Evolutionary conservation across 2,888 invertebrate genomes (phyloP), one percentile per base, ranked within the genome.

Genomic region (Pycnomerus fuliginosus): DNA sequence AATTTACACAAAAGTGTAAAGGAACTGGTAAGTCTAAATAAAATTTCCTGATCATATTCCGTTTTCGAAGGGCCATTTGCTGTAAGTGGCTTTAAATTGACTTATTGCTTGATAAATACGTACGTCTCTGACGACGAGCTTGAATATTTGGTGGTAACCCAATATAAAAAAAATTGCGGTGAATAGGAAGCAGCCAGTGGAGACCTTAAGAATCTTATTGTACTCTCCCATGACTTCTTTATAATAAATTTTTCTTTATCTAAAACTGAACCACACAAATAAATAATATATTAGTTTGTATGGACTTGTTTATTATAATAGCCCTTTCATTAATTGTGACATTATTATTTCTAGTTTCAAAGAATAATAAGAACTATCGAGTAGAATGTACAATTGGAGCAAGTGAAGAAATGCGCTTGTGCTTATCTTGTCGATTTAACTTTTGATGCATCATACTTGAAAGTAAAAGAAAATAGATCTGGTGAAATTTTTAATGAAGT

Each of bases 11-110:
- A 62, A 87, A 85, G 56, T 84, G 81, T 12, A 89, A 58, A 0
- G 85, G 76, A 46, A 87, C 80, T 0, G 88, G 88, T 1, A 87
- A 78, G 44, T 80, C 79, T 35, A 79, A 71, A 88, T 89, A 91
- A 68, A 84, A 76, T 16, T 80, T 77, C 2, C 87, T 80, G 12
- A 86, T 77, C 41, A 85, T 83, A 0, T 83, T 79, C 14, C 84
- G 84, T 42, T 80, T 80, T 13, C 82, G 80, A 2, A 90, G 66
- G 1, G 80, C 77, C 61, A 87, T 81, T 76, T 82, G 82, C 89
- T 90, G 35, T 34, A 62, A 60, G 25, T 28, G 2, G 22, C 15
- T 1, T 14, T 35, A 8, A 28, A 17, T 28, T 20, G 7, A 7
- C 8, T 7, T 20, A 20, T 20, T 20, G 7, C 8, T 7, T 20